Base-by-base conservation (phyloP, 1,140 invertebrate genomes). In the Drosophila erecta region DNA sequence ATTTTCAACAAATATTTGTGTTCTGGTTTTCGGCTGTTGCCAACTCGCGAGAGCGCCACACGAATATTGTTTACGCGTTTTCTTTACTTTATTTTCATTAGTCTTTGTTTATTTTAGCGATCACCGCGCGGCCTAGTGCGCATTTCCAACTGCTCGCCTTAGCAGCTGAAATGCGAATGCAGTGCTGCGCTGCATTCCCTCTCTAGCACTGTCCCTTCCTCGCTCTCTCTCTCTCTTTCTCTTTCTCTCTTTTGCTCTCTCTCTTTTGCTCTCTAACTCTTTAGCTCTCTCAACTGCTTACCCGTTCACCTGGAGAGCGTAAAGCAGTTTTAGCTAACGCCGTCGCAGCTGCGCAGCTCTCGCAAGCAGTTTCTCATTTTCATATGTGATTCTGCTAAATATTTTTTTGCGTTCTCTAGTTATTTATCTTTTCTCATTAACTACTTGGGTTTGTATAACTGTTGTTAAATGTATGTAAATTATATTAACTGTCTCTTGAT, bases 111-210 rank as follows among this genome's bases (percentile, higher is more conserved):
- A 12, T 1, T 35, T 35, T 6, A 17, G 33, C 44, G 47, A 53
- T 69, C 73, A 30, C 56, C 35, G 24, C 24, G 64, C 49, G 44
- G 15, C 30, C 61, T 54, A 35, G 59, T 72, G 43, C 56, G 38
- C 59, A 55, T 61, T 64, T 44, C 35, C 41, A 51, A 66, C 44
- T 24, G 40, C 44, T 71, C 56, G 54, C 30, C 27, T 50, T 17
- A 47, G 61, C 61, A 70, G 92, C 93, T 75, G 66, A 72, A 79
- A 89, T 71, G 78, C 79, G 84, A 87, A 69, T 87, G 84, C 84
- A 89, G 53, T 60, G 24, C 49, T 43, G n/a, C n/a, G 15, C 17
- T 20, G 41, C 41, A 44, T 1, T 44, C 17, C 11, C 17, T 59
- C 35, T 38, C 30, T 30, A 8, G 8, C 30, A 30, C 7, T 8